Percentiles rank a stretch among this genome's conserved stretches.
These are phyloP conservation scores for Ichneumoninae sp. DNA, from an alignment of 2,888 invertebrate genomes.

Conservation along the genomic window DNA sequence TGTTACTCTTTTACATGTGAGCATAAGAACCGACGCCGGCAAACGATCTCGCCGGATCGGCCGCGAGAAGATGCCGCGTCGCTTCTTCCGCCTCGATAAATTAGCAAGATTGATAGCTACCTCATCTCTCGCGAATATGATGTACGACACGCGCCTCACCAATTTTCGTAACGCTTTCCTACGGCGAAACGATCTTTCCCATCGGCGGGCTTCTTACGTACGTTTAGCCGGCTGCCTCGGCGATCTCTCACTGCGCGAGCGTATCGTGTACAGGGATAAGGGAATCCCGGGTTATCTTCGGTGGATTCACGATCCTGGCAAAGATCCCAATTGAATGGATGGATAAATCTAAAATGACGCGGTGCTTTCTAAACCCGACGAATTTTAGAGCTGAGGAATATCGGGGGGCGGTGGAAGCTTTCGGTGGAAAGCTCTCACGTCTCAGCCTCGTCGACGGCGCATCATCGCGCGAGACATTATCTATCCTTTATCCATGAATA, in stretches of 20 bases:
- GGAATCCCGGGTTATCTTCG: constrained; percentile 21
- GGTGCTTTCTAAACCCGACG: constrained; percentile 7
- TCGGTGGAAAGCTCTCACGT: neutral
- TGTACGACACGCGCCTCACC: constrained; percentile 38
- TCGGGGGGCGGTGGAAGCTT: neutral
- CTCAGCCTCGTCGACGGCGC: constrained; percentile 26
- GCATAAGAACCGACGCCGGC: constrained; percentile 2
- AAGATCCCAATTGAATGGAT: constrained; percentile 42
- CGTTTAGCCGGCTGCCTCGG: neutral
- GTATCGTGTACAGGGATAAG: neutral
- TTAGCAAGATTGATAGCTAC: constrained; percentile 67
- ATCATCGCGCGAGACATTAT: constrained; percentile 39
- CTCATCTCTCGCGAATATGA: constrained; percentile 39
- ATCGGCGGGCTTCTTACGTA: constrained; percentile 3
- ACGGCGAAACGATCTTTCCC: neutral
- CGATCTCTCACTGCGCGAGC: neutral
- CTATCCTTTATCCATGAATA: constrained; percentile 28
- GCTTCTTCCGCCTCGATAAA: constrained; percentile 63
- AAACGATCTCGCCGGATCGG: constrained; percentile 30
- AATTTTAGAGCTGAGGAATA: neutral
- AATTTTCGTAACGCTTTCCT: constrained; percentile 14
- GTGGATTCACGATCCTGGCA: constrained; percentile 34
- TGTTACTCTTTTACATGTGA: constrained; percentile 5
- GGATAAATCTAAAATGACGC: constrained; percentile 52
- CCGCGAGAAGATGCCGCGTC: constrained; percentile 11